Evolutionary conservation across 1,140 invertebrate genomes (phyloP).

Genomic region (Lepidurus packardi): DNA sequence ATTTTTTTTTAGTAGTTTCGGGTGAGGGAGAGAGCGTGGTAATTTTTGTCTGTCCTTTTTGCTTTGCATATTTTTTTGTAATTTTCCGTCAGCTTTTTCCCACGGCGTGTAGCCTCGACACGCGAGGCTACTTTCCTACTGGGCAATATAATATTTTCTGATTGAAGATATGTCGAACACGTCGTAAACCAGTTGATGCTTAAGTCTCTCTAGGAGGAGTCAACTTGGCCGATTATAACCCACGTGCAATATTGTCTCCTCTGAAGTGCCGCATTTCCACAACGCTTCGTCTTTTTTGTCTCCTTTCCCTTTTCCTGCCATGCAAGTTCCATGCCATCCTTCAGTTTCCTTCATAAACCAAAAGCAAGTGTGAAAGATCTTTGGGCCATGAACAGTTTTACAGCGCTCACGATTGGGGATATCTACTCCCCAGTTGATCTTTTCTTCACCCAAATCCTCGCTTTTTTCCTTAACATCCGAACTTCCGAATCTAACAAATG

Average conservation of each 20-base stretch:
- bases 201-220: neutral
- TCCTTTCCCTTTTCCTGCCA: neutral
- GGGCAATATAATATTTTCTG: slow-evolving; percentile 10
- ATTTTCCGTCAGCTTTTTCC: neutral
- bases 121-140: slow-evolving; percentile 13
- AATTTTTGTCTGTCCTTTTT: neutral
- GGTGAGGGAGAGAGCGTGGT: neutral
- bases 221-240: neutral
- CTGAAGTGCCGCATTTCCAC: too few relatives aligned
- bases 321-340: neutral
- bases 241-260: slow-evolving; percentile 8
- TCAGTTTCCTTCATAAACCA: neutral
- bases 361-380: neutral
- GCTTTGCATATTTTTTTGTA: neutral
- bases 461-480: neutral
- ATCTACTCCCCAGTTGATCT: neutral
- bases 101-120: neutral
- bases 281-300: too few relatives aligned
- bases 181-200: slow-evolving; percentile 18
- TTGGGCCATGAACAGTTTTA: neutral
- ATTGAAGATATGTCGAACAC: slow-evolving; percentile 19
- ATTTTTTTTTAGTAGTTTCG: neutral
- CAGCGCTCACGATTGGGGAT: neutral
- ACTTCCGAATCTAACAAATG: slow-evolving; percentile 10
- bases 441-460: neutral